A percentile compares a stretch with the other conserved stretches of the same genome.
These are phyloP conservation scores for Cinclus cinclus DNA, from an alignment of 2,113 vertebrate species.

Conservation along the genomic window DNA sequence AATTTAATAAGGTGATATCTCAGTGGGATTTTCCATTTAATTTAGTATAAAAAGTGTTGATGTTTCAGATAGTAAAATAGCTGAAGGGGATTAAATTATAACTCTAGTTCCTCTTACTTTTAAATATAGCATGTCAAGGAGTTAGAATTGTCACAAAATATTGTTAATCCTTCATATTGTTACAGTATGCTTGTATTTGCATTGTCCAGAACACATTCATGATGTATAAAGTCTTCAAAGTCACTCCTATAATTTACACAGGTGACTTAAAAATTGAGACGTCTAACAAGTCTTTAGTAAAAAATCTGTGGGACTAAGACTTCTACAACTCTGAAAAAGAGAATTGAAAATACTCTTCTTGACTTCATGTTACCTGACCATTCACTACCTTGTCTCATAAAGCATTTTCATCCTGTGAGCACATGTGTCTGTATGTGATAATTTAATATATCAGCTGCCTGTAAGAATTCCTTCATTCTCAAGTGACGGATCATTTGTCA, in stretches of 20 bases:
- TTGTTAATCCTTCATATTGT: not conserved
- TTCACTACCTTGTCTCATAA: not conserved
- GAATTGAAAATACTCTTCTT: not conserved
- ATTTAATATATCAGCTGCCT: not conserved
- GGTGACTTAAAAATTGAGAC: not conserved
- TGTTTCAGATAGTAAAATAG: not conserved
- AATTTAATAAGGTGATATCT: slow-evolving; percentile 54
- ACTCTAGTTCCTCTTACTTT: not conserved
- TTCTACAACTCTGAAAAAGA: not conserved
- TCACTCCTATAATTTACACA: not conserved
- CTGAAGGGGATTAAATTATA: not conserved
- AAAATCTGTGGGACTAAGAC: not conserved
- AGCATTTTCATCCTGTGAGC: not conserved
- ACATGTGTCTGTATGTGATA: not conserved
- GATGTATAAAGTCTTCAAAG: not conserved
- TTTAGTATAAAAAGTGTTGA: slow-evolving; percentile 32
- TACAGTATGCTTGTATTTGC: not conserved
- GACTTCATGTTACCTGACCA: not conserved
- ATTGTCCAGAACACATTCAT: not conserved
- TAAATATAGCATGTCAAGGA: not conserved
- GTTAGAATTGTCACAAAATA: not conserved
- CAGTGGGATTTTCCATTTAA: slow-evolving; percentile 50
- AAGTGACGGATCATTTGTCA: not conserved
- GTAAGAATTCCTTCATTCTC: not conserved
- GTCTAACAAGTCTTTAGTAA: not conserved